phyloP scores from a whole-genome alignment of 2,888 invertebrate genomes.

The Pristionchus arcanus region DNA sequence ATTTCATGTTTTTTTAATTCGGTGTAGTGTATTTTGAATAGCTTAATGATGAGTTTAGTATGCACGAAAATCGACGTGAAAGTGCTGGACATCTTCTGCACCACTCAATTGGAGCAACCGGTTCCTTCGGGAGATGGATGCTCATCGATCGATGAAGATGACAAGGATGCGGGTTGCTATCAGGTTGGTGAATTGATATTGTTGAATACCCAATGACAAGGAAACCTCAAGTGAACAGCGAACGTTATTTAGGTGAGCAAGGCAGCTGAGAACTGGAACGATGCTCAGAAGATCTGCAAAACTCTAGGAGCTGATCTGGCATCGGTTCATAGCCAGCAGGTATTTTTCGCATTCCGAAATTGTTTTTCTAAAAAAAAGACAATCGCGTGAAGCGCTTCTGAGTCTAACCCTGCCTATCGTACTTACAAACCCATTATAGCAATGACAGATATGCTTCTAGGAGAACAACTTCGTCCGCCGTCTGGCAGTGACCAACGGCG shows the following conservation, averaged over 20 bases:
- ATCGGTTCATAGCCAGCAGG: not conserved
- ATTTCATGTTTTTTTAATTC: not conserved
- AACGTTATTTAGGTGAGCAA: not conserved
- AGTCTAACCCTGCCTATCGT: no score
- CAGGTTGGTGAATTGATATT: not conserved
- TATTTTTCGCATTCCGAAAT: not conserved
- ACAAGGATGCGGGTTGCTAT: not conserved
- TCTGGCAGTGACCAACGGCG: not conserved
- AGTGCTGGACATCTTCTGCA: not conserved
- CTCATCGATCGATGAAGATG: not conserved
- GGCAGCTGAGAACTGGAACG: not conserved
- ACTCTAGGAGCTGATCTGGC: not conserved
- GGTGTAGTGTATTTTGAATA: no score
- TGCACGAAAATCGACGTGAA: slow-evolving; percentile 11
- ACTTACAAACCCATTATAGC: no score
- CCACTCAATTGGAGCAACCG: not conserved
- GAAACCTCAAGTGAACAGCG: not conserved
- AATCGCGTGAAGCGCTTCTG: no score
- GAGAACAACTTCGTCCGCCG: slow-evolving; percentile 7
- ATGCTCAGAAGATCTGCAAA: slow-evolving; percentile 6
- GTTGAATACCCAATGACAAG: not conserved
- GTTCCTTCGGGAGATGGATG: not conserved
- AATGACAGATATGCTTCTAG: no score
- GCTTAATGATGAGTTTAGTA: not conserved
- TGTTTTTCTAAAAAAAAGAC: no score